Evolutionary conservation across 2,113 vertebrate species (phyloP).

Genomic region (Cyanoliseus patagonus): DNA sequence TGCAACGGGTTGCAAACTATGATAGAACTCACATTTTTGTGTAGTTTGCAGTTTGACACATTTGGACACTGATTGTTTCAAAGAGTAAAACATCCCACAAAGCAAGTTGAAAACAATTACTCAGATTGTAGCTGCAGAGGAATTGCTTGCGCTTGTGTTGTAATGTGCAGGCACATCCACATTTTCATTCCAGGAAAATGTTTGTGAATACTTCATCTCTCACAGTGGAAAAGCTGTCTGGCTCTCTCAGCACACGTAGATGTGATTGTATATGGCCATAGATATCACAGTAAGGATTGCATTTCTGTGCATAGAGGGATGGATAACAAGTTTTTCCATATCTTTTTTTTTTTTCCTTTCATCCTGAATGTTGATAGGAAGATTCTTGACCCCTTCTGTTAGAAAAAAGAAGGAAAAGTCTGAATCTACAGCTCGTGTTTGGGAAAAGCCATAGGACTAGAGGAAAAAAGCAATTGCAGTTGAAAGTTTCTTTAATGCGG

Average conservation of each 20-base stretch:
- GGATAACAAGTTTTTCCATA: not conserved
- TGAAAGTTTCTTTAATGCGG: not conserved
- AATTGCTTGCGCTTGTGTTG: not conserved
- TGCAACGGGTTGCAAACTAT: not conserved
- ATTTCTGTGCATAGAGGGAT: not conserved
- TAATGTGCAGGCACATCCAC: not conserved
- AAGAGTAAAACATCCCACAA: not conserved
- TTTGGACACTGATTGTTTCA: not conserved
- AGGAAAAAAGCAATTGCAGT: not conserved
- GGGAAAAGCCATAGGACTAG: not conserved
- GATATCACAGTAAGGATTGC: not conserved
- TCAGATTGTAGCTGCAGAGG: not conserved
- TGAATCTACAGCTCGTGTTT: not conserved
- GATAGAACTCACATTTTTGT: not conserved
- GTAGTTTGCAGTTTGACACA: not conserved
- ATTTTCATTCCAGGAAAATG: slow-evolving; percentile 24
- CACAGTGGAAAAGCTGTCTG: not conserved
- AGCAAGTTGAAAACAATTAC: not conserved
- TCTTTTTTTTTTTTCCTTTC: not conserved
- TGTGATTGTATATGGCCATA: not conserved
- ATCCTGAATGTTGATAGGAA: not conserved
- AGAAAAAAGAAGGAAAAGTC: not conserved
- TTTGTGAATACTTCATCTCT: not conserved
- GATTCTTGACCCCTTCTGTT: not conserved
- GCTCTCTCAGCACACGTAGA: not conserved